A percentile compares a stretch with the other conserved stretches of the same genome.
Conservation (phyloP, 30 jellyfish, hydroid and myxozoan species). For the Hydractinia symbiolongicarpus region DNA sequence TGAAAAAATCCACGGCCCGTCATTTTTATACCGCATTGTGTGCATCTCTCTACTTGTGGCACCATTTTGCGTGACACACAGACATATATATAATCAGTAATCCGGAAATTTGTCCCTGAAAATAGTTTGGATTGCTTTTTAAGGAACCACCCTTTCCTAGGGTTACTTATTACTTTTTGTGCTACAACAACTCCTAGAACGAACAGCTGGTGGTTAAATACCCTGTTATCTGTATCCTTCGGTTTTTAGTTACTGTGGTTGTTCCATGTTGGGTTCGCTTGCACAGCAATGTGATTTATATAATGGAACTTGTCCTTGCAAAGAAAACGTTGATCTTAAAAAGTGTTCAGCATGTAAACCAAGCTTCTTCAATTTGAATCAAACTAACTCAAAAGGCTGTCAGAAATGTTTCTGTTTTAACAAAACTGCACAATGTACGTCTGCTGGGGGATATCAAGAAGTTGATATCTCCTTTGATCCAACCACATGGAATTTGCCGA, state of each 20-base stretch:
- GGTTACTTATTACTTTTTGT: no score
- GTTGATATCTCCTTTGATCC: neutral
- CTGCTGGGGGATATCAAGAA: slow-evolving; percentile 28
- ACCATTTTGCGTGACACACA: no score
- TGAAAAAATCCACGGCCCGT: no score
- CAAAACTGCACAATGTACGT: slow-evolving; percentile 44
- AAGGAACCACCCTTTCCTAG: no score
- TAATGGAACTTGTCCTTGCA: slow-evolving; percentile 65
- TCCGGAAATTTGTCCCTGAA: no score
- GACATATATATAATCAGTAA: no score
- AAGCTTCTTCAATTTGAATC: slow-evolving; percentile 32
- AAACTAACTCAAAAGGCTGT: slow-evolving; percentile 50
- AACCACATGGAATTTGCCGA: neutral
- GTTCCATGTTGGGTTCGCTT: slow-evolving; percentile 57
- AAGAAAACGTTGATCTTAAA: slow-evolving; percentile 36
- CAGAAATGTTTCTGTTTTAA: slow-evolving; percentile 71
- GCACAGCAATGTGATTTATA: slow-evolving; percentile 55
- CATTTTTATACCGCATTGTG: no score
- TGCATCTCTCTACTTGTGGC: no score
- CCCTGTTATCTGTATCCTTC: neutral
- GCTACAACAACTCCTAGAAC: no score
- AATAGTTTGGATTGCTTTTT: no score
- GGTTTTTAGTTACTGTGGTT: slow-evolving; percentile 55
- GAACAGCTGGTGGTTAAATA: no score
- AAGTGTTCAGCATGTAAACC: slow-evolving; percentile 53